Evolutionary conservation across 2,113 vertebrate genomes (phyloP).

Genomic region (Brienomyrus longianalis): DNA sequence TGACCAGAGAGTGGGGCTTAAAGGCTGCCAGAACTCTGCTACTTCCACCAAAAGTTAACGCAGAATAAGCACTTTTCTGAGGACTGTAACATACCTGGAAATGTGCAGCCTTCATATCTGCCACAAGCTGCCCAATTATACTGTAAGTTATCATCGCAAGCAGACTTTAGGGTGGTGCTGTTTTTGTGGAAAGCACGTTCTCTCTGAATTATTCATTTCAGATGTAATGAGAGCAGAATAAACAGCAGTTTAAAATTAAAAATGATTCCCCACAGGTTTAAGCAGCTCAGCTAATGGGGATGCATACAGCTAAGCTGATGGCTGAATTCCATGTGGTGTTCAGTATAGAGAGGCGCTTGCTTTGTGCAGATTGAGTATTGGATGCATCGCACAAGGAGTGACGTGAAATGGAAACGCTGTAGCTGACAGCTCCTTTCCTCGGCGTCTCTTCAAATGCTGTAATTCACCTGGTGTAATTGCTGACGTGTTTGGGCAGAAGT

Average conservation of each 20-base stretch:
- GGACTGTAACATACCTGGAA: background rate
- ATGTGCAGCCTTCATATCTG: background rate
- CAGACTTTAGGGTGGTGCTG: background rate
- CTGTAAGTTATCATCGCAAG: background rate
- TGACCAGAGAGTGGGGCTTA: background rate
- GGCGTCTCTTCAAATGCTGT: background rate
- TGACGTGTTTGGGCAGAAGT: background rate
- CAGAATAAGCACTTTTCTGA: background rate
- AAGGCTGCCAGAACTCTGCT: background rate
- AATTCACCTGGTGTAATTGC: background rate
- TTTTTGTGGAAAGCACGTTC: background rate
- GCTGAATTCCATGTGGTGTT: background rate
- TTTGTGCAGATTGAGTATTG: background rate
- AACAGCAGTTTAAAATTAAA: background rate
- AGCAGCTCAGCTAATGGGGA: background rate
- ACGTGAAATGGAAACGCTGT: background rate
- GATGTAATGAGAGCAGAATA: background rate
- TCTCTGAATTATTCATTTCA: background rate
- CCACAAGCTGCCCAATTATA: background rate
- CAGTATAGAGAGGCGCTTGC: background rate
- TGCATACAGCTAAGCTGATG: background rate
- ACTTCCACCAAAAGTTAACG: background rate
- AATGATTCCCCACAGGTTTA: background rate
- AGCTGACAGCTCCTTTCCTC: background rate
- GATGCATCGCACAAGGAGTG: background rate